phyloP scores from a whole-genome alignment of 2,797 vertebrate genomes.

The Hirundo rustica region DNA sequence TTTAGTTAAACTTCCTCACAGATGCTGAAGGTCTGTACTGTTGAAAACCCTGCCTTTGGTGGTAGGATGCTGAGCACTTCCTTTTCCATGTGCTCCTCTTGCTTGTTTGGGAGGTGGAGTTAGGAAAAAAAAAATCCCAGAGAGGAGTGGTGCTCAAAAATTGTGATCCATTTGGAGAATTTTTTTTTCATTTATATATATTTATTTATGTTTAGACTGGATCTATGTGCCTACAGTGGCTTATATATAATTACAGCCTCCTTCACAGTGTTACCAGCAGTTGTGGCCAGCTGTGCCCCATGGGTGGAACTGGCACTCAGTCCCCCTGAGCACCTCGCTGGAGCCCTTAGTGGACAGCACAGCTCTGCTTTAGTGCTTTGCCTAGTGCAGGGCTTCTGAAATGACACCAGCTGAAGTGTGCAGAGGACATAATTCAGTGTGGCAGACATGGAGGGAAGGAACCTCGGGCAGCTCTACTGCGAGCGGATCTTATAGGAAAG shows the following conservation, averaged over 20 bases:
- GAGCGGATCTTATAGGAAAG: constrained; percentile 42
- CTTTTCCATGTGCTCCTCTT: background rate
- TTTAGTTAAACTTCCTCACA: background rate
- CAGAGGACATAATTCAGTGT: background rate
- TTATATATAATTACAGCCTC: constrained; percentile 66
- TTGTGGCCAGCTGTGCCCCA: constrained; percentile 50
- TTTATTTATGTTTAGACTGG: constrained; percentile 67
- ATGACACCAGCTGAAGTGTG: background rate
- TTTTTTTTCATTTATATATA: constrained; percentile 64
- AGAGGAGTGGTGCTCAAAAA: background rate
- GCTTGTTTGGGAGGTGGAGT: background rate
- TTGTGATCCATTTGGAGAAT: background rate
- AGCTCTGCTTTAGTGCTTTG: constrained; percentile 49
- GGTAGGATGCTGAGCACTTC: background rate
- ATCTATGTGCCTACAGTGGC: constrained; percentile 57
- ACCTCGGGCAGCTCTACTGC: background rate
- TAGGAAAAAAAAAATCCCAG: background rate
- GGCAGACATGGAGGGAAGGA: background rate
- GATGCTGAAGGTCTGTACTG: background rate
- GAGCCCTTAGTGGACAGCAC: constrained; percentile 32
- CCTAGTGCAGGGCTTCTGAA: constrained; percentile 14
- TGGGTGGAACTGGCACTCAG: constrained; percentile 41
- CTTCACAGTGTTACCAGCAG: background rate
- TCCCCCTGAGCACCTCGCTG: background rate
- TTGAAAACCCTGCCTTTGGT: background rate